Base-by-base conservation (phyloP, 2,113 vertebrate genomes). In the Salvelinus alpinus region DNA sequence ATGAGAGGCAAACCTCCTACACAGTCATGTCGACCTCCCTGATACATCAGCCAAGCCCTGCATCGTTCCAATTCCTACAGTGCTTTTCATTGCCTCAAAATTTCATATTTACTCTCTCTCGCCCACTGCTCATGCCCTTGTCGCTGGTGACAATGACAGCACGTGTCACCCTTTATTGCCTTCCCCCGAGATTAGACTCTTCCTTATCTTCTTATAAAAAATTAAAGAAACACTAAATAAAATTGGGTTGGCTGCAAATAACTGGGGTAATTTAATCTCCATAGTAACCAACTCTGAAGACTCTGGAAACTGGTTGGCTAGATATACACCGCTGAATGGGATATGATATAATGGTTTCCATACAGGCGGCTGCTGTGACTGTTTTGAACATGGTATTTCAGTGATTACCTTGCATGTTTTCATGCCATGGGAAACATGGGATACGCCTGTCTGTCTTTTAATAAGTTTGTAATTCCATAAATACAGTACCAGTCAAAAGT, bases 101-200 rank as follows among this genome's bases (percentile, higher is more conserved):
- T 75, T 44, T 69, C 82, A 84, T 84, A 84, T 85, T 88, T 87
- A 82, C 83, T 76, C 67, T 88, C 38, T 54, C 51, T 54, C 16
- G 3, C 51, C 51, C 77, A 71, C 78, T 66, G 69, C 76, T 54
- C 38, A 44, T 34, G 73, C 66, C 86, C 89, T 91, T 90, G 82
- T 88, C 83, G 75, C 77, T 77, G 16, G 68, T 74, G 80, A 87
- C 83, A 84, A 73, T 86, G 82, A 84, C 84, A 84, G 77, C 73
- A 3, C 44, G 25, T 70, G 68, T 70, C 68, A 70, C 22, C 44
- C 82, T 73, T 85, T 85, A 86, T 75, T 82, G 77, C 79, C 77
- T 75, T 82, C 54, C 34, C 16, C 78, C 24, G 67, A 79, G 80
- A 88, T 86, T 90, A 85, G 72, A 71, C 78, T 68, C 73, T 82